Percentiles rank a stretch among this genome's conserved stretches.
Evolutionary conservation across 2,888 invertebrate genomes (phyloP).

Genomic region (Biston betularia): DNA sequence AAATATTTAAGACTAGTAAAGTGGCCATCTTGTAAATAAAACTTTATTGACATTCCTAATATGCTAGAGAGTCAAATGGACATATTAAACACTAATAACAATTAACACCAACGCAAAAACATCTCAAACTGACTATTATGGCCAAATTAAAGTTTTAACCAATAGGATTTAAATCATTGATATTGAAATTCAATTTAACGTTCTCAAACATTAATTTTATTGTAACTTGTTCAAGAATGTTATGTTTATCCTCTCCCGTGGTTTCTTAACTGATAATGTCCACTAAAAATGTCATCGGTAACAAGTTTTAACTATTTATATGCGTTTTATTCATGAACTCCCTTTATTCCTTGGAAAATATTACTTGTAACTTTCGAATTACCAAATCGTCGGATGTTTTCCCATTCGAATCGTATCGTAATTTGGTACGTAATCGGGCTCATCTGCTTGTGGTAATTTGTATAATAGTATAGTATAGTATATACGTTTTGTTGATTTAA

Average conservation of each 20-base stretch:
- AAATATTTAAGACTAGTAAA: no score
- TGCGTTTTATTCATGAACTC: conserved; percentile 27
- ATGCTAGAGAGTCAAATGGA: not conserved
- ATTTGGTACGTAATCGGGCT: conserved; percentile 66
- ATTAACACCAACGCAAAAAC: conserved; percentile 13
- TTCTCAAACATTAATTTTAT: conserved; percentile 8
- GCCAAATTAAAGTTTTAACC: not conserved
- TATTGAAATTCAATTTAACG: conserved; percentile 14
- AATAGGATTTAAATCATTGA: conserved; percentile 2
- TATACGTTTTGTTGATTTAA: not conserved
- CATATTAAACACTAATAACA: conserved; percentile 6
- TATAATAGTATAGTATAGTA: no score
- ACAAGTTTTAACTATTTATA: conserved; percentile 27
- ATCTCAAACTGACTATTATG: conserved; percentile 5
- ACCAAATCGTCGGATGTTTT: conserved; percentile 8
- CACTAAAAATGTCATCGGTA: conserved; percentile 32
- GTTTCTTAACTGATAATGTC: conserved; percentile 28
- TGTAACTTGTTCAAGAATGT: conserved; percentile 14
- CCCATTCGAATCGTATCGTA: conserved; percentile 38
- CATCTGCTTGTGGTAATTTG: conserved; percentile 61
- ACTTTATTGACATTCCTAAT: conserved; percentile 15
- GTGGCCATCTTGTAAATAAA: conserved; percentile 1
- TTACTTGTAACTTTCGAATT: conserved; percentile 24
- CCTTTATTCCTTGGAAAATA: conserved; percentile 15
- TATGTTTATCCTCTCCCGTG: conserved; percentile 26